Percentiles rank a stretch among this genome's conserved stretches.
Evolutionary conservation across 2,113 vertebrate genomes (phyloP).

Genomic region (Turnix velox): DNA sequence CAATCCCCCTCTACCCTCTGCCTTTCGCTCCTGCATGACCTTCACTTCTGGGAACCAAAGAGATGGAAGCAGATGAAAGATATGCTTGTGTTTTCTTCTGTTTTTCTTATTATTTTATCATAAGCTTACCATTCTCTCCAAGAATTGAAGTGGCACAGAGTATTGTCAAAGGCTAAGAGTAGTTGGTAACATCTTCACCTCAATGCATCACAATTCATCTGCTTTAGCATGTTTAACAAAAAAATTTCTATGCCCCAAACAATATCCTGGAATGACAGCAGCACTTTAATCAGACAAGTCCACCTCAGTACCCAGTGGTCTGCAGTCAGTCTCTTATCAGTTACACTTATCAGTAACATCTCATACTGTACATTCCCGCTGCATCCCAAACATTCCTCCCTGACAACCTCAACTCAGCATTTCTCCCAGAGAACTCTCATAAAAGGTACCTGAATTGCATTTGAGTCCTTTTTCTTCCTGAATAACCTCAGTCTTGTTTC

Average conservation of each 20-base stretch:
- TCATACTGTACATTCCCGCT: background rate
- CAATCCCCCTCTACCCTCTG: background rate
- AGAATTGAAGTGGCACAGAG: background rate
- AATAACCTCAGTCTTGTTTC: accelerated
- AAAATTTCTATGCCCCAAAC: background rate
- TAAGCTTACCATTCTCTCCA: background rate
- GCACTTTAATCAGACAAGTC: background rate
- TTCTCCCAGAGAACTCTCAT: background rate
- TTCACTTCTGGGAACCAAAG: background rate
- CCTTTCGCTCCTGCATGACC: background rate
- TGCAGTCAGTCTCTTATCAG: no score
- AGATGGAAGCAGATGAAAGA: constrained; percentile 17
- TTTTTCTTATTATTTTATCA: constrained; percentile 2
- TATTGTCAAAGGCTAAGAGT: background rate
- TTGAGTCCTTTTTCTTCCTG: background rate
- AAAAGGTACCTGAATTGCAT: background rate
- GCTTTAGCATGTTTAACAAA: background rate
- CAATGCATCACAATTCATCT: background rate
- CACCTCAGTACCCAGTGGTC: background rate
- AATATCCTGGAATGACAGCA: background rate
- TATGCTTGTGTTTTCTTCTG: background rate
- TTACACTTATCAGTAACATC: background rate
- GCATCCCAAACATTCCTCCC: accelerated
- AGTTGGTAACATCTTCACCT: background rate
- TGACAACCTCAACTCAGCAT: background rate